Evolutionary conservation across 2,113 vertebrate species (phyloP).

Genomic region (Nyctibius bracteatus): DNA sequence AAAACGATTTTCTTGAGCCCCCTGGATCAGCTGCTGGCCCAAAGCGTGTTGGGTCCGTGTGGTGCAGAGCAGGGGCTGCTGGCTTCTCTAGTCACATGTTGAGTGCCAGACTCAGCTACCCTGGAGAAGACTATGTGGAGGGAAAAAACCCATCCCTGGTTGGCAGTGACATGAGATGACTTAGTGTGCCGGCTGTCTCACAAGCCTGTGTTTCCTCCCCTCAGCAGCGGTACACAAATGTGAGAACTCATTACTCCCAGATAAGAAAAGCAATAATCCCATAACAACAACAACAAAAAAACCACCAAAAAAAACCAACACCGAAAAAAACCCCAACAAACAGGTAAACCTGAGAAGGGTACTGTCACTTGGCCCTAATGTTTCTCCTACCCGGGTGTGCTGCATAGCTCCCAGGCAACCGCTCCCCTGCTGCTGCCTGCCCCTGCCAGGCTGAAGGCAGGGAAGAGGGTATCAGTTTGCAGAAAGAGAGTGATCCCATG

Average conservation of each 20-base stretch:
- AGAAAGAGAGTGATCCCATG: not conserved
- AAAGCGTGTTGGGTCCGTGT: not conserved
- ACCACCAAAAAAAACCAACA: not conserved
- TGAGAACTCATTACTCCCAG: not conserved
- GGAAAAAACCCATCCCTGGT: not conserved
- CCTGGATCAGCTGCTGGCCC: not conserved
- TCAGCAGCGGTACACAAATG: not conserved
- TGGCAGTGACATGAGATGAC: not conserved
- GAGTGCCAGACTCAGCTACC: not conserved
- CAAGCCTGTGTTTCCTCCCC: not conserved
- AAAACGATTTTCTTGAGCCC: not conserved
- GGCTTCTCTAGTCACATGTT: not conserved
- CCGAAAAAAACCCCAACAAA: not conserved
- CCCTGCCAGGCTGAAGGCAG: not conserved
- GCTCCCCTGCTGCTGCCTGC: conserved; percentile 4
- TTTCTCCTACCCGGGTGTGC: not conserved
- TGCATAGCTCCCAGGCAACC: conserved; percentile 1
- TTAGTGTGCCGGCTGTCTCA: not conserved
- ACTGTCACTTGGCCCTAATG: conserved; percentile 18
- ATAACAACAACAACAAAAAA: not conserved
- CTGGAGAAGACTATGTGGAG: not conserved
- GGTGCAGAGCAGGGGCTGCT: not conserved
- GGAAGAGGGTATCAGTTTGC: not conserved
- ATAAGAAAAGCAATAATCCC: not conserved
- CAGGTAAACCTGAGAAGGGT: conserved; percentile 15